Conservation (phyloP, 2,888 invertebrate species). For the Pegoplata infirma region DNA sequence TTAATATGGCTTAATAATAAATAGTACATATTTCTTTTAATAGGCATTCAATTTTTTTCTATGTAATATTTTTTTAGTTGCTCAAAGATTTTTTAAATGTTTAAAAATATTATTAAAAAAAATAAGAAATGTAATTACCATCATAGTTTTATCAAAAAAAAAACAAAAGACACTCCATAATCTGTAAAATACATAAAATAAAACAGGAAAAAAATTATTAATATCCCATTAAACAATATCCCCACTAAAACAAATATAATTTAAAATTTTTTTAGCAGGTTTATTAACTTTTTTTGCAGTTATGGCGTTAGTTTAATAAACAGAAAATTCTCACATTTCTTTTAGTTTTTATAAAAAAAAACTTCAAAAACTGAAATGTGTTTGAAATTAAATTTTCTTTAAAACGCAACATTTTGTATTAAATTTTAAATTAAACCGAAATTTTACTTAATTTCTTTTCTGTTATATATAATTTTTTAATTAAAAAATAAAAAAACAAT, state of each 20-base stretch:
- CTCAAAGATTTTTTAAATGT: conserved; percentile 46
- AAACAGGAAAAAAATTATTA: conserved; percentile 18
- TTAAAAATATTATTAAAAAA: neutral
- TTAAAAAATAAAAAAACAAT: conserved; percentile 12
- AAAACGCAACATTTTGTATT: conserved; percentile 56
- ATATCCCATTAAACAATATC: neutral
- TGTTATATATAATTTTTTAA: conserved; percentile 7
- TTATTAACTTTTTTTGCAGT: conserved; percentile 36
- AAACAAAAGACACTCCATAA: conserved; percentile 60
- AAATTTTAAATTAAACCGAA: neutral
- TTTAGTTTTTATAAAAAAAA: conserved; percentile 36
- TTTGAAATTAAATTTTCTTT: conserved; percentile 3
- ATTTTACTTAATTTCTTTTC: conserved; percentile 10
- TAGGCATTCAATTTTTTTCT: conserved; percentile 35
- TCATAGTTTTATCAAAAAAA: conserved; percentile 31
- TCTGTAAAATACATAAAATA: conserved; percentile 41
- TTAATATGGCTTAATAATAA: conserved; percentile 41
- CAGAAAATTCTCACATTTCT: conserved; percentile 35
- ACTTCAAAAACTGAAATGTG: conserved; percentile 25
- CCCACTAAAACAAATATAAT: conserved; percentile 25
- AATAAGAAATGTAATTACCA: conserved; percentile 30
- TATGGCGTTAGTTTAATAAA: conserved; percentile 24
- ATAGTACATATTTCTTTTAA: conserved; percentile 40
- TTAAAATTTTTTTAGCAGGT: conserved; percentile 35
- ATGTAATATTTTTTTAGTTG: conserved; percentile 45